Evolutionary conservation across 2,113 vertebrate species (phyloP), one percentile per base, ranked within the genome.

Genomic region (Boulengeromyrus knoepffleri): DNA sequence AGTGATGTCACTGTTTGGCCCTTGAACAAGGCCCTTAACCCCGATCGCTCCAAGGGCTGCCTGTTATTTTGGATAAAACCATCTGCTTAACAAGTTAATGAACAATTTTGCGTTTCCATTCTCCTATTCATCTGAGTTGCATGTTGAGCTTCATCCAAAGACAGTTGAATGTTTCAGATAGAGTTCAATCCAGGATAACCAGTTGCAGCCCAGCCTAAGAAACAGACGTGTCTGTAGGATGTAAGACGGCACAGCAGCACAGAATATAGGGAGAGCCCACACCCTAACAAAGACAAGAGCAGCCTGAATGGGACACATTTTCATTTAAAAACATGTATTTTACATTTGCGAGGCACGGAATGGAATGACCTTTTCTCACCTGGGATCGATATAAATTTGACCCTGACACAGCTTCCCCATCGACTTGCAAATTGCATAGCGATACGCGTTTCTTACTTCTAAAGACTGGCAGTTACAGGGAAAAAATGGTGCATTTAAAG

Each of bases 401-500:
- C 47, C 74, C 45, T 89, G 50, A 84, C 88, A 42, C 42, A 24
- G 17, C n/a, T 39, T 27, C 42, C 88, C 88, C 12, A 88, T 70
- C 24, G 15, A 66, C 58, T 77, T 74, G 62, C 45, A 88, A 77
- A 70, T 88, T 42, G 31, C 36, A 42, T 19, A 80, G 74, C 19
- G 31, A 36, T 80, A 42, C 15, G 5, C 19, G 74, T 42, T 80
- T 42, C 31, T 19, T 80, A 19, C 74, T 42, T 80, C 74, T 80
- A 80, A 80, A 42, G 74, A 70, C 62, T 80, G 21, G 27, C 86
- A 9, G 89, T 83, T 56, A 74, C 52, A 15, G 58, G 17, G 17
- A n/a, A 92, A 91, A 62, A n/a, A 86, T 83, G 70, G 4, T 53
- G 31, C 7, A 19, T 80, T 80, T 19, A 80, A 42, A 80, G 36